Evolutionary conservation across 2,797 vertebrate genomes (phyloP).

Genomic region (Rachycentron canadum): DNA sequence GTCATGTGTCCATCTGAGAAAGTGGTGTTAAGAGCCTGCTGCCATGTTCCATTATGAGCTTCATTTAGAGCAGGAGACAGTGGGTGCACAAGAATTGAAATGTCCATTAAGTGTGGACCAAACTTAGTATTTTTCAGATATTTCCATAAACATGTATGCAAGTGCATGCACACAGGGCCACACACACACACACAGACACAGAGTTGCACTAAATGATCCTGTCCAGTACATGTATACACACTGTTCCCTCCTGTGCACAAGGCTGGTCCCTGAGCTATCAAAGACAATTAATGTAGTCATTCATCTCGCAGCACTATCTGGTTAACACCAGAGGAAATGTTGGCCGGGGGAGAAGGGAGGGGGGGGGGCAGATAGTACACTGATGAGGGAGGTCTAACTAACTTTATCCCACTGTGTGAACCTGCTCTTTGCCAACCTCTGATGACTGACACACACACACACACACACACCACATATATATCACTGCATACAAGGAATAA

Average conservation of each 20-base stretch:
- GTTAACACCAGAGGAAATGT: slow-evolving; percentile 65
- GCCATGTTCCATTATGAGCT: slow-evolving; percentile 72
- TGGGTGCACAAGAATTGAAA: slow-evolving; percentile 36
- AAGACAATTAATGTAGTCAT: slow-evolving; percentile 69
- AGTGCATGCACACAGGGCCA: slow-evolving; percentile 27
- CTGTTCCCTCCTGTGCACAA: slow-evolving; percentile 35
- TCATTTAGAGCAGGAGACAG: slow-evolving; percentile 62
- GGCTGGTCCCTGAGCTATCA: slow-evolving; percentile 71
- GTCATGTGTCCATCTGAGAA: slow-evolving; percentile 67
- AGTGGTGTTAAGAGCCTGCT: slow-evolving; percentile 73
- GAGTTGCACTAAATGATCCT: slow-evolving; percentile 45
- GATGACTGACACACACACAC: too few species aligned
- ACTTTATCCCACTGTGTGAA: slow-evolving; percentile 42
- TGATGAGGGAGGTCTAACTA: slow-evolving; percentile 57
- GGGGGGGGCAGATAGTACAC: slow-evolving; percentile 14
- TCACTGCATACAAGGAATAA: background rate
- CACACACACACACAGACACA: slow-evolving; percentile 20
- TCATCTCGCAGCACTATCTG: slow-evolving; percentile 65
- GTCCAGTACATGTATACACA: slow-evolving; percentile 17
- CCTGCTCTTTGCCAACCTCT: slow-evolving; percentile 38
- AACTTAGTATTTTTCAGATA: slow-evolving; percentile 26
- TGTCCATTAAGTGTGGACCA: slow-evolving; percentile 30
- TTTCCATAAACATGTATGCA: slow-evolving; percentile 23
- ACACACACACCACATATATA: slow-evolving; percentile 2
- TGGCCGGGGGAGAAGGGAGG: slow-evolving; percentile 21